phyloP scores from a whole-genome alignment of 1,140 invertebrate genomes.

The Aporrectodea caliginosa region DNA sequence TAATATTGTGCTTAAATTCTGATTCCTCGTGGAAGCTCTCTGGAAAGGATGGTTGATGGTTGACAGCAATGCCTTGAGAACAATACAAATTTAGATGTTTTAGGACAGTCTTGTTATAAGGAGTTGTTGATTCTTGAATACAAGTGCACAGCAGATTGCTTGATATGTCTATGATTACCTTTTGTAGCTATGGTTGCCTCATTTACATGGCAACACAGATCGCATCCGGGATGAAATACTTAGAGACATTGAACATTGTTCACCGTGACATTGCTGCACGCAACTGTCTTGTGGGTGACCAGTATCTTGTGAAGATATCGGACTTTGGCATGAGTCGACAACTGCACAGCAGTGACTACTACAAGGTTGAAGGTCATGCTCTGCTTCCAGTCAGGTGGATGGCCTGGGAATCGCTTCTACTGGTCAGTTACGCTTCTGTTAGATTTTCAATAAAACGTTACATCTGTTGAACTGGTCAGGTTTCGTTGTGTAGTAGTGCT shows the following conservation, averaged over 20 bases:
- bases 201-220: slow-evolving; percentile 82
- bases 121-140: too few species aligned
- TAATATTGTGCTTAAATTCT: too few species aligned
- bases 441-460: too few species aligned
- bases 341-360: slow-evolving; percentile 31
- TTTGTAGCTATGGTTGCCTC: slow-evolving; percentile 69
- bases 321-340: slow-evolving; percentile 86
- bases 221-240: slow-evolving; percentile 83
- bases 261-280: slow-evolving; percentile 73
- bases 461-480: too few species aligned
- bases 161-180: slow-evolving; percentile 5
- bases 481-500: too few species aligned
- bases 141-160: too few species aligned
- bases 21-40: too few species aligned
- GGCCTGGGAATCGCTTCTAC: slow-evolving; percentile 75
- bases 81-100: too few species aligned
- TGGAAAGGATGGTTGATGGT: too few species aligned
- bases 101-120: too few species aligned
- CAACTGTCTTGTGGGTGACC: slow-evolving; percentile 80
- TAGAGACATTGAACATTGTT: slow-evolving; percentile 74
- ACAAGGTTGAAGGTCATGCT: slow-evolving; percentile 71
- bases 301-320: slow-evolving; percentile 81
- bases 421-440: too few species aligned
- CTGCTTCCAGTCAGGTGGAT: slow-evolving; percentile 83
- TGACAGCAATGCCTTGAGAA: too few species aligned